Evolutionary conservation across 2,797 vertebrate species (phyloP).

Genomic region (Huso huso): DNA sequence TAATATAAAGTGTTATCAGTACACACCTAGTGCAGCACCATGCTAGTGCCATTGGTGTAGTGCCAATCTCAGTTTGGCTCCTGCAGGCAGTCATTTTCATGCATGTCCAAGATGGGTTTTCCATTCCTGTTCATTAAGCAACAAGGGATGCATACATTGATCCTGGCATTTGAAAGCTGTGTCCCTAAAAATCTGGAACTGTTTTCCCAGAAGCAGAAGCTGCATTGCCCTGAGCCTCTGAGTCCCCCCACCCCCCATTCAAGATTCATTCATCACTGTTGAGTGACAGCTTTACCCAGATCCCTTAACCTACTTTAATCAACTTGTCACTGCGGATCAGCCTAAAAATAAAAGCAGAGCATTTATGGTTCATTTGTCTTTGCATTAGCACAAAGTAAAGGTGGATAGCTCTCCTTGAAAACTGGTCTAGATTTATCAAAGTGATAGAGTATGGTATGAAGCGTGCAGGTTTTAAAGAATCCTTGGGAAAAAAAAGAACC

Average conservation of each 20-base stretch:
- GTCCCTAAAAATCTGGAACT: constrained; percentile 43
- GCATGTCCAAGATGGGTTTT: too few relatives aligned
- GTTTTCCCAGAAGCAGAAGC: constrained; percentile 19
- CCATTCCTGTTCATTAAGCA: too few relatives aligned
- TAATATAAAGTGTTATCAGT: too few relatives aligned
- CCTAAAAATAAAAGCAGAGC: constrained; percentile 34
- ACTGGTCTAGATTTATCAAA: constrained; percentile 56
- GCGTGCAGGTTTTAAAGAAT: constrained; percentile 35
- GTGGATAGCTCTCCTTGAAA: constrained; percentile 59
- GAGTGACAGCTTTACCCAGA: constrained; percentile 46
- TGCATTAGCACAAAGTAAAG: constrained; percentile 37
- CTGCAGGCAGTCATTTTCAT: too few relatives aligned
- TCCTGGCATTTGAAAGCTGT: constrained; percentile 14
- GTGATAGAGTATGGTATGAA: constrained; percentile 51
- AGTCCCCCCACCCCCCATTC: constrained; percentile 21
- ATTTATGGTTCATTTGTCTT: constrained; percentile 48
- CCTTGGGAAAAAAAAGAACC: constrained; percentile 33
- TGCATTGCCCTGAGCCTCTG: constrained; percentile 4
- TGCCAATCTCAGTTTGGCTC: too few relatives aligned
- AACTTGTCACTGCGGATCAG: constrained; percentile 60
- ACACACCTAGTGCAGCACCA: too few relatives aligned
- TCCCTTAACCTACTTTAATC: constrained; percentile 66
- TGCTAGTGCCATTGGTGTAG: too few relatives aligned
- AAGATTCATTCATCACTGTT: constrained; percentile 47
- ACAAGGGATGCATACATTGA: too few relatives aligned